These are phyloP conservation scores for Spodoptera exigua DNA, from an alignment of 2,888 invertebrate species.

Conservation along the genomic window DNA sequence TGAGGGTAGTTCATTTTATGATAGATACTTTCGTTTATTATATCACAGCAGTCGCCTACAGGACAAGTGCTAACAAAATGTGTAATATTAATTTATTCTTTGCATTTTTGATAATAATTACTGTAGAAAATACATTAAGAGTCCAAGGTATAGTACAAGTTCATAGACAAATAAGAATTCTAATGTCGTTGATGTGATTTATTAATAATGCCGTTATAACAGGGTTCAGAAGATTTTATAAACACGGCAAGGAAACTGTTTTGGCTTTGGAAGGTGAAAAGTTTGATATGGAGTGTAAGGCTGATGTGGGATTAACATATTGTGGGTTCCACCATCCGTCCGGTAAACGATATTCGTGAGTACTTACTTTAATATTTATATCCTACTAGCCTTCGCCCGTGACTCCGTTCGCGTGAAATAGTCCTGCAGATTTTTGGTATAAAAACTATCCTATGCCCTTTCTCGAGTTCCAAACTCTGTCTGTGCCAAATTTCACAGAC, in stretches of 20 bases:
- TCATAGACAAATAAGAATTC: background rate
- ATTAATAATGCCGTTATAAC: conserved; percentile 30
- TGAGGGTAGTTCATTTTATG: conserved; percentile 64
- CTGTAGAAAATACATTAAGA: conserved; percentile 22
- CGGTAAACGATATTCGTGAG: conserved; percentile 84
- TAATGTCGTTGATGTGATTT: background rate
- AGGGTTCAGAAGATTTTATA: conserved; percentile 78
- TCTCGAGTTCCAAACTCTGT: no score
- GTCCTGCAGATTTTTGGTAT: no score
- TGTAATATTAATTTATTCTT: conserved; percentile 33
- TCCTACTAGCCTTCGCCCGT: no score
- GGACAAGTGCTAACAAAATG: conserved; percentile 54
- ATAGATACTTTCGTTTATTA: conserved; percentile 11
- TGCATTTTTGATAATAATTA: conserved; percentile 29
- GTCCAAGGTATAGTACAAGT: conserved; percentile 39
- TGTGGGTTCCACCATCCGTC: conserved; percentile 83
- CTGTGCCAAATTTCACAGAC: no score
- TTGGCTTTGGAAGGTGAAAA: conserved; percentile 77
- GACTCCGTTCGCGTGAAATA: no score
- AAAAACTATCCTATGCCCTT: no score
- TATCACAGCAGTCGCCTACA: conserved; percentile 17
- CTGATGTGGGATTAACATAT: conserved; percentile 78
- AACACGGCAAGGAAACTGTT: conserved; percentile 74
- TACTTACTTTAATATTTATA: conserved; percentile 28
- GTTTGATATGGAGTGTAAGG: conserved; percentile 76